Conservation (phyloP, 1,140 invertebrate species). For the Akabosia matsudoensis region DNA sequence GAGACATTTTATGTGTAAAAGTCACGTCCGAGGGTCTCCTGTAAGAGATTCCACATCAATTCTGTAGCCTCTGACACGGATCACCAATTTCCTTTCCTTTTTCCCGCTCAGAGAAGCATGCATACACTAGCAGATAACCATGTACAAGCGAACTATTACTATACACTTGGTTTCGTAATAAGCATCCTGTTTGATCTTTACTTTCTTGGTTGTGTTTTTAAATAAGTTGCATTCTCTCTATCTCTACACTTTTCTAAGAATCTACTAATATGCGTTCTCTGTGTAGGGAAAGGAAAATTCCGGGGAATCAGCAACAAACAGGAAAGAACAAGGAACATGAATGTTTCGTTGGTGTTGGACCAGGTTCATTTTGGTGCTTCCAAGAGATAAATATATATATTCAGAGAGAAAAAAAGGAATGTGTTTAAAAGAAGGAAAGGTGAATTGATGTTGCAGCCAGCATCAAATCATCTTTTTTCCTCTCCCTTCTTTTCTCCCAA, state of each 20-base stretch:
- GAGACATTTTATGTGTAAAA: slow-evolving; percentile 47
- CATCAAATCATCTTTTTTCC: no score
- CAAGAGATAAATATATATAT: background rate
- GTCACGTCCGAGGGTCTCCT: slow-evolving; percentile 44
- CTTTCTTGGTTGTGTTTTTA: background rate
- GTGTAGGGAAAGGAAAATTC: background rate
- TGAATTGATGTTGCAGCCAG: background rate
- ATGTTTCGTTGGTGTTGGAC: background rate
- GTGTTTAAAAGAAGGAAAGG: background rate
- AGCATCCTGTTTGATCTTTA: background rate
- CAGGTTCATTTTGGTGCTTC: background rate
- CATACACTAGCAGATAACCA: background rate
- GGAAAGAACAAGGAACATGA: slow-evolving; percentile 5
- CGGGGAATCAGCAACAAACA: slow-evolving; percentile 5
- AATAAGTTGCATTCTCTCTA: background rate
- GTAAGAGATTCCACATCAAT: slow-evolving; percentile 45
- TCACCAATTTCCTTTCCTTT: slow-evolving; percentile 40
- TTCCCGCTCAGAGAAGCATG: background rate
- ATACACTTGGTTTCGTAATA: background rate
- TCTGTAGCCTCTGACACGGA: slow-evolving; percentile 44
- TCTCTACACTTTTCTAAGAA: background rate
- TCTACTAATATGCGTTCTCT: no score
- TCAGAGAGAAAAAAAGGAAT: background rate
- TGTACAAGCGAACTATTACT: no score
- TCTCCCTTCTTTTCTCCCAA: background rate